A percentile compares a stretch with the other conserved stretches of the same genome.
Evolutionary conservation across 1,140 invertebrate species (phyloP).

Genomic region (Macrotrachela quadricornifera): DNA sequence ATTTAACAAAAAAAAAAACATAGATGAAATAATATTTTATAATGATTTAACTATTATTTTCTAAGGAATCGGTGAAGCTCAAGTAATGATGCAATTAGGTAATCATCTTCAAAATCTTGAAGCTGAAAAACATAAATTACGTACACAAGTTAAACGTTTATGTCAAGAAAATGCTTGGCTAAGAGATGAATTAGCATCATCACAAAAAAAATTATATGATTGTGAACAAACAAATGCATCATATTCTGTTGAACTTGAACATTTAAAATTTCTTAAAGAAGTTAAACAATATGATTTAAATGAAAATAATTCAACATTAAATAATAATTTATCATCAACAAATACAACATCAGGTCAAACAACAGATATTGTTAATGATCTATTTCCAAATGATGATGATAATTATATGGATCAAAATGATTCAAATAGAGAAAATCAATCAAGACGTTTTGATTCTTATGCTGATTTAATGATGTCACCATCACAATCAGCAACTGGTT

Average conservation of each 20-base stretch:
- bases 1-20: too few species aligned
- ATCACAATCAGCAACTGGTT: neutral
- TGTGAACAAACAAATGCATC: constrained; percentile 44
- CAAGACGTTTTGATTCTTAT: constrained; percentile 6
- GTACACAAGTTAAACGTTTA: constrained; percentile 59
- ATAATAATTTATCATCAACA: too few species aligned
- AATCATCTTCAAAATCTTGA: constrained; percentile 3
- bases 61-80: neutral
- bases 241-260: constrained; percentile 88
- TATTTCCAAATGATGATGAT: constrained; percentile 61
- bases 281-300: constrained; percentile 72
- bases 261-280: constrained; percentile 88
- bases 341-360: neutral
- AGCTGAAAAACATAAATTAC: neutral
- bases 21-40: too few species aligned
- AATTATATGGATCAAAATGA: neutral
- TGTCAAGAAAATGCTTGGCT: constrained; percentile 91
- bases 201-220: constrained; percentile 78
- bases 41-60: too few species aligned
- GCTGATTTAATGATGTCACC: constrained; percentile 1
- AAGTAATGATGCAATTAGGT: neutral
- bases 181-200: constrained; percentile 83
- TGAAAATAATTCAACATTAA: constrained; percentile 38
- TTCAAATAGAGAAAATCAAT: neutral
- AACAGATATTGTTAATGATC: constrained; percentile 48